Base-by-base conservation (phyloP, 2,888 invertebrate genomes). In the Lithophane leautieri region DNA sequence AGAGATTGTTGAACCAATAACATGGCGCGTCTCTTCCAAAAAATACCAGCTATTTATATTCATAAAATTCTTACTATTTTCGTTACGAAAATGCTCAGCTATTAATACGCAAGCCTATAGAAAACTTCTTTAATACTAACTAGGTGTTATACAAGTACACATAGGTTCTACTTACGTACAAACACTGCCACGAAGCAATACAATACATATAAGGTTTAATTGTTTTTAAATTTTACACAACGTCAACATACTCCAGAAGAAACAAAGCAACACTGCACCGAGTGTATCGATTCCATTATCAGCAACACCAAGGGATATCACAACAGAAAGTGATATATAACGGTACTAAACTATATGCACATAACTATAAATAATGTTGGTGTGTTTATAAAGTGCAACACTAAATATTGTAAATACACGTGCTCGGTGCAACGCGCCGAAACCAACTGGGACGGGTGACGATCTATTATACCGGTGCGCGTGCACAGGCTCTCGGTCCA, bases 381-480 rank as follows among this genome's bases (percentile, higher is more conserved):
- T 83, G 78, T 86, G 87, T 86, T 81, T 84, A 83, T 85, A 76
- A 83, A 83, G 90, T 90, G 91, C 91, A 92, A 91, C 92, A 91
- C 92, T 79, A 91, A 93, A 91, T 92, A 89, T 91, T 83, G 90
- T 90, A 90, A 92, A 92, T 92, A 93, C 95, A 94, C 95, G 95
- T 95, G 94, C 92, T 90, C 96, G 90, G 92, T 93, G 93, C 96
- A 94, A 91, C 95, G 96, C 95, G 94, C 94, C 95, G 95, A 95
- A 95, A 94, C 94, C 93, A 94, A 96, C 96, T 96, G 96, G 95
- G 94, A 93, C 95, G 94, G 92, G 90, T 93, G 94, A 94, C 95
- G 95, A 94, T 95, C 94, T 95, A 95, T 95, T 93, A 95, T 94
- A 94, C 94, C 94, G 94, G 94, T 94, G 95, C 95, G 94, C 95